phyloP scores from a whole-genome alignment of 1,140 invertebrate genomes.

The Brachionus rotundiformis region DNA sequence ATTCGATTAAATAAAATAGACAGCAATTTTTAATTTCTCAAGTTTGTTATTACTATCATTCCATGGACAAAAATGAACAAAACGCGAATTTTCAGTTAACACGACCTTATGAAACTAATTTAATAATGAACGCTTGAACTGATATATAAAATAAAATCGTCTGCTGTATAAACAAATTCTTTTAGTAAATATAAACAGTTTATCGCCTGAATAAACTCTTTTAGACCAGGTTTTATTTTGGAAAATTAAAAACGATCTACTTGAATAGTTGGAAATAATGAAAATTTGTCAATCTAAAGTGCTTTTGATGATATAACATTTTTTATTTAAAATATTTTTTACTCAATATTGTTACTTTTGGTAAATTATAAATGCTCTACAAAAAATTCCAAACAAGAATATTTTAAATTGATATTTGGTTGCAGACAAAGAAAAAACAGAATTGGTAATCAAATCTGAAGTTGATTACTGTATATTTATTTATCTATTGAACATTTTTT shows the following conservation, averaged over 20 bases:
- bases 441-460: background rate
- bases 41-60: background rate
- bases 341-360: background rate
- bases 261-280: background rate
- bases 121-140: background rate
- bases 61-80: background rate
- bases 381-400: background rate
- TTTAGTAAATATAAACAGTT: slow-evolving; percentile 3
- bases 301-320: too few relatives aligned
- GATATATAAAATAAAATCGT: slow-evolving; percentile 24
- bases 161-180: slow-evolving; percentile 1
- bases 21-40: too few relatives aligned
- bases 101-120: slow-evolving; percentile 22
- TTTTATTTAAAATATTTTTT: background rate
- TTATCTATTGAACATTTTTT: background rate
- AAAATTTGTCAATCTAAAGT: background rate
- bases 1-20: too few relatives aligned
- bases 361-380: background rate
- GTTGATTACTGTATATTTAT: background rate
- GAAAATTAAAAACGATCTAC: background rate
- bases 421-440: background rate
- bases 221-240: background rate
- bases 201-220: background rate
- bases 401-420: too few relatives aligned
- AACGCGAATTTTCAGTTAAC: background rate